phyloP scores from a whole-genome alignment of 2,797 vertebrate genomes.

The Anableps anableps region DNA sequence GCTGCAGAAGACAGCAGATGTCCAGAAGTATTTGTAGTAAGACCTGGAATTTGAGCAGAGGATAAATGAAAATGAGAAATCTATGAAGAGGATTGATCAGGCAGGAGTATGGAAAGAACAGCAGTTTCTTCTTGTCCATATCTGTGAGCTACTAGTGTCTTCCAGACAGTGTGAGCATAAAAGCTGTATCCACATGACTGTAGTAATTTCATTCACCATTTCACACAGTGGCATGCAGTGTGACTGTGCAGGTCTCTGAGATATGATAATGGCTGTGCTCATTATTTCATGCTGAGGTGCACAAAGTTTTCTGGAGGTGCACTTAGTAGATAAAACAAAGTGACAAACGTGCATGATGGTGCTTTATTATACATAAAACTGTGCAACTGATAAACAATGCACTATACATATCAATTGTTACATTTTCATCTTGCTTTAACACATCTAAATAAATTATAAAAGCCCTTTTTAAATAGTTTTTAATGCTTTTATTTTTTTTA shows the following conservation, averaged over 20 bases:
- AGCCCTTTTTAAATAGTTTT: background rate
- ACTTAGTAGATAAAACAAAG: constrained; percentile 33
- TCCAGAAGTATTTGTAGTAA: constrained; percentile 54
- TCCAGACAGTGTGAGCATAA: constrained; percentile 5
- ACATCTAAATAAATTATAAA: constrained; percentile 2
- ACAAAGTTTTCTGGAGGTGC: constrained; percentile 32
- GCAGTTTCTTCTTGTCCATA: constrained; percentile 27
- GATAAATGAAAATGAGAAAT: constrained; percentile 70
- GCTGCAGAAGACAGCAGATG: constrained; percentile 38
- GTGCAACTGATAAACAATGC: constrained; percentile 8
- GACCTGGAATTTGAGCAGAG: constrained; percentile 51
- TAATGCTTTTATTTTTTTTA: background rate
- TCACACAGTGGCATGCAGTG: constrained; percentile 18
- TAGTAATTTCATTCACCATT: constrained; percentile 42
- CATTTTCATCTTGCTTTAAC: background rate
- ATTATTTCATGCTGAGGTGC: constrained; percentile 34
- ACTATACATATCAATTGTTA: constrained; percentile 4
- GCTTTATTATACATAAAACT: constrained; percentile 19
- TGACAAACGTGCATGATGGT: constrained; percentile 34
- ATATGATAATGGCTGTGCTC: constrained; percentile 45
- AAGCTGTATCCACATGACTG: constrained; percentile 9
- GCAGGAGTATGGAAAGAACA: constrained; percentile 7
- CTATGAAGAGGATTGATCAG: constrained; percentile 62
- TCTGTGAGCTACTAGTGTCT: constrained; percentile 39
- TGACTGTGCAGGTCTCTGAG: constrained; percentile 26